Evolutionary conservation across 2,113 vertebrate species (phyloP).

Genomic region (Esox niger): DNA sequence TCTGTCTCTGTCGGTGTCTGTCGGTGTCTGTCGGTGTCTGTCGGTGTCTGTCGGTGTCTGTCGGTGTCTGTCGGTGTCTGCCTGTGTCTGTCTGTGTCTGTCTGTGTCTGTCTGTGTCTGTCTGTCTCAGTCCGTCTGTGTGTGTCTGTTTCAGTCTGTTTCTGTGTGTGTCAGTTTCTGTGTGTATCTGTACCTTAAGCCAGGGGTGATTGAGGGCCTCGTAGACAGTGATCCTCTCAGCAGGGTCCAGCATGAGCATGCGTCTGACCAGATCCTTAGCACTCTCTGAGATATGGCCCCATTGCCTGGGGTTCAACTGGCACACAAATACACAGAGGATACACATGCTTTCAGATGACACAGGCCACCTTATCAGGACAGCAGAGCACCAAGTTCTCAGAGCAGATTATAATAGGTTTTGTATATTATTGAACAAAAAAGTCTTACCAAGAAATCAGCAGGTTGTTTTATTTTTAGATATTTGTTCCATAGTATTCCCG

Average conservation of each 20-base stretch:
- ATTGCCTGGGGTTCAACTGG: slow-evolving; percentile 97
- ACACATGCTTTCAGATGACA: slow-evolving; percentile 12
- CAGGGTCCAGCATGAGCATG: slow-evolving; percentile 99
- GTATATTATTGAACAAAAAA: too few relatives aligned
- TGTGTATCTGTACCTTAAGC: slow-evolving; percentile 84
- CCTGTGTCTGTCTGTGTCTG: slow-evolving; percentile 14
- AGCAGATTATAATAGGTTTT: too few relatives aligned
- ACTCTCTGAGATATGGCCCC: slow-evolving; percentile 98
- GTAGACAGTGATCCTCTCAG: slow-evolving; percentile 98
- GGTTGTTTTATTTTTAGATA: too few relatives aligned
- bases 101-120: not conserved
- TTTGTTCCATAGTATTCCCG: too few relatives aligned
- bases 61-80: too few relatives aligned
- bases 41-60: not conserved
- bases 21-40: slow-evolving; percentile 27
- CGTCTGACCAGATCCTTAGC: slow-evolving; percentile 98
- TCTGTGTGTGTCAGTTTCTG: slow-evolving; percentile 14
- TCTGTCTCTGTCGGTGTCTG: not conserved
- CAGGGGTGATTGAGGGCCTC: slow-evolving; percentile 99
- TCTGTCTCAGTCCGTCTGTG: slow-evolving; percentile 16
- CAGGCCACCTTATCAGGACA: not conserved
- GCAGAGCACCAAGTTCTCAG: slow-evolving; percentile 59
- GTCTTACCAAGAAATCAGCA: too few relatives aligned
- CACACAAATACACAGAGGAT: slow-evolving; percentile 70
- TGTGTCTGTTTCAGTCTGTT: not conserved